phyloP scores from a whole-genome alignment of 2,888 invertebrate genomes.

The Rhaphigaster nebulosa region DNA sequence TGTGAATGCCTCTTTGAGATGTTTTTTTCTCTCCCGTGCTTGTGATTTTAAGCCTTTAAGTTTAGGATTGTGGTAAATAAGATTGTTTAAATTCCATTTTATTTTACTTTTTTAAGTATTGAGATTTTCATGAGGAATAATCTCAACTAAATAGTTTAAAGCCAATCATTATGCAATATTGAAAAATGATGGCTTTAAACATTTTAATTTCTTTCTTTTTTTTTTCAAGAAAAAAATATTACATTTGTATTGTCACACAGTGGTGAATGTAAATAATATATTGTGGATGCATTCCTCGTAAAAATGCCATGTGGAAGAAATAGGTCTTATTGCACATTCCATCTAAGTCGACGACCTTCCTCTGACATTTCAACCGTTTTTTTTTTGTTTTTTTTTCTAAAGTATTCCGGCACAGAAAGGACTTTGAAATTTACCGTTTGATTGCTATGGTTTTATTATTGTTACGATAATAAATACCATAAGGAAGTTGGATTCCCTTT shows the following conservation, averaged over 20 bases:
- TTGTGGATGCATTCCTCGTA: not conserved
- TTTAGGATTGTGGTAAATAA: too few species aligned
- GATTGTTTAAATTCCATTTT: too few species aligned
- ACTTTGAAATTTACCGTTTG: not conserved
- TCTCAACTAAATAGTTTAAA: too few species aligned
- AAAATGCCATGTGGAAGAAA: not conserved
- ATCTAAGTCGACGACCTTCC: not conserved
- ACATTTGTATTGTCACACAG: not conserved
- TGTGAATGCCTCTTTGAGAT: not conserved
- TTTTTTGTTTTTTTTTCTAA: not conserved
- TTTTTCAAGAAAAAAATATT: not conserved
- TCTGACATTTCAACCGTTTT: not conserved
- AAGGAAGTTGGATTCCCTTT: too few species aligned
- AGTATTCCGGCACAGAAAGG: not conserved
- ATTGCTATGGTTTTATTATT: not conserved
- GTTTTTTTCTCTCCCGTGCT: not conserved
- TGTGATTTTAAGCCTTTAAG: too few species aligned
- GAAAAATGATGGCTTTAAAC: too few species aligned
- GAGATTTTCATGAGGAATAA: too few species aligned
- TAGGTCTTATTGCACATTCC: constrained; percentile 18
- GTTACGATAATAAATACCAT: too few species aligned
- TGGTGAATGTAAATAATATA: not conserved
- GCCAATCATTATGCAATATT: too few species aligned
- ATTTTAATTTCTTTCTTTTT: not conserved
- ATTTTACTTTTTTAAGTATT: too few species aligned